Evolutionary conservation across 2,888 invertebrate genomes (phyloP), one percentile per base, ranked within the genome.

Genomic region (Caenorhabditis sulstoni): DNA sequence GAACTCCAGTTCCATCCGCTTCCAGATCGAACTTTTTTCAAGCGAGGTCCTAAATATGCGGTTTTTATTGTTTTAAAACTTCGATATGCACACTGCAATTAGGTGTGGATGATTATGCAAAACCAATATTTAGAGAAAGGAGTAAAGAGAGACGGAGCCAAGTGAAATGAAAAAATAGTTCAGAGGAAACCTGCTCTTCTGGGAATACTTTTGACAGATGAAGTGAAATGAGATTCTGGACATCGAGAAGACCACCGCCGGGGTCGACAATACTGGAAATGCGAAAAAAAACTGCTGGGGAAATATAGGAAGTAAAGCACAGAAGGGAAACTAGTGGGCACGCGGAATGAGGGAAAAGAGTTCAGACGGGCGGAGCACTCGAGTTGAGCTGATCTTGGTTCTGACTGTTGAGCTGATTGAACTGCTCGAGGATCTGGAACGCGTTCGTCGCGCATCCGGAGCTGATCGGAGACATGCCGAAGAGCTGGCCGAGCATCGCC

Each of bases 341-440:
- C 74, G 66, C 59, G 74, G 59, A 18, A 41, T 44, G 29, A 14
- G 58, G 8, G 20, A n/a, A 16, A 41, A 57, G 5, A 22, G n/a
- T 39, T 64, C 47, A 74, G 39, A 74, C 68, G 12, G 77, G 82
- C 35, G 79, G 77, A 44, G 58, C 71, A 35, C 61, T 66, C 16
- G 3, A 18, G 49, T 82, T 82, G 20, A 81, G 57, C 39, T 83
- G 82, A 55, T 85, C 85, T 58, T 80, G 78, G 12, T n/a, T 23
- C 37, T 75, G 74, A 29, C 7, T 29, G 47, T 79, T 81, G 39
- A 83, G 66, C 59, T 82, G 82, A 37, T 76, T 84, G 66, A 84
- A 70, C 29, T 83, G 83, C 50, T 85, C 85, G 37, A 84, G 66
- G 70, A 85, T 70, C 41, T 44, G 67, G 67, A 83, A 78, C 11